phyloP scores from a whole-genome alignment of 2,113 vertebrate species.

The Silurus glanis region DNA sequence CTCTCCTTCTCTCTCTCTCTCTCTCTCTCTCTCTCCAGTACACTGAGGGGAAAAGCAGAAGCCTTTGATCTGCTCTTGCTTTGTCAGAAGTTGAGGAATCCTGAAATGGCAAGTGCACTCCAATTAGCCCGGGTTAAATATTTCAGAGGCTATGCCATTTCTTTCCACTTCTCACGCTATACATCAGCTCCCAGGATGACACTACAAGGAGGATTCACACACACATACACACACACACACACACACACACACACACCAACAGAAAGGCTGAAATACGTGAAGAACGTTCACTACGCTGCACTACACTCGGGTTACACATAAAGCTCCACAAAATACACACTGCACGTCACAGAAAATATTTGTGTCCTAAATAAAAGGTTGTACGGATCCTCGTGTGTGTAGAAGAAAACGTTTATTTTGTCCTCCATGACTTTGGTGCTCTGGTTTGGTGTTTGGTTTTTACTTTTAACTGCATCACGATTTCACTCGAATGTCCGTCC shows the following conservation, averaged over 20 bases:
- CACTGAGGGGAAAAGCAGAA: conserved; percentile 54
- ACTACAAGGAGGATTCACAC: conserved; percentile 42
- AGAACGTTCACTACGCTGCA: not conserved
- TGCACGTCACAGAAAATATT: conserved; percentile 9
- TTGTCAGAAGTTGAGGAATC: conserved; percentile 58
- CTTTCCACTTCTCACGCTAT: conserved; percentile 34
- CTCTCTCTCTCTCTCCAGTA: conserved; percentile 45
- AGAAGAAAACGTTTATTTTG: not conserved
- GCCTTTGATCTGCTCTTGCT: conserved; percentile 62
- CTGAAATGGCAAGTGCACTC: conserved; percentile 63
- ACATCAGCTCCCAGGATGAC: conserved; percentile 43
- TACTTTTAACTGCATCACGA: not conserved
- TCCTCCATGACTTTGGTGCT: not conserved
- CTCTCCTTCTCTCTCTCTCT: conserved; percentile 11
- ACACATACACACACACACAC: not conserved
- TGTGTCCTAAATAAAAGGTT: conserved; percentile 25
- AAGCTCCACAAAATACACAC: conserved; percentile 23
- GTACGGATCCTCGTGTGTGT: not conserved
- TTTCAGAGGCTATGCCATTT: conserved; percentile 55
- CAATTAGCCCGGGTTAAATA: conserved; percentile 67
- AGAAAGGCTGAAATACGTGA: not conserved
- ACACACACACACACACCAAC: not conserved
- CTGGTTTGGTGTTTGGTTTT: no score
- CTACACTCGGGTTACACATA: conserved; percentile 20
- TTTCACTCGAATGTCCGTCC: not conserved